Base-by-base conservation (phyloP, 2,888 invertebrate genomes). In the Thyatira batis region DNA sequence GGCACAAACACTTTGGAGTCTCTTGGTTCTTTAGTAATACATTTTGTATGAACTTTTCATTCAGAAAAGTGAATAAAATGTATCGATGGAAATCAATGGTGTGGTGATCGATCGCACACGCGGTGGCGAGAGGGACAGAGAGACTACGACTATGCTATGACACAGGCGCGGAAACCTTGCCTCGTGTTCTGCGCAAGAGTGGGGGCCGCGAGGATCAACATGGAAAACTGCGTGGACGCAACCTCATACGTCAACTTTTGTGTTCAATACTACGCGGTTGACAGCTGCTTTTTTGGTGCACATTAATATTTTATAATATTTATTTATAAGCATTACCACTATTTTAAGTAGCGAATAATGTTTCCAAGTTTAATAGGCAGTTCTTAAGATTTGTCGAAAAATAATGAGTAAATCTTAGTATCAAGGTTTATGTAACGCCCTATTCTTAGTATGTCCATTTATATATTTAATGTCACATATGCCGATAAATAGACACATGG, bases 31-130 rank as follows among this genome's bases (percentile, higher is more conserved):
- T 60, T 66, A 61, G 64, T 54, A 48, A 50, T 50, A 58, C 74
- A 78, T 78, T 83, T 66, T 68, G 73, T 73, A 70, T 75, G 60
- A 60, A 82, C 87, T 90, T 89, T 89, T 90, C 89, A 89, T 88
- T 86, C 73, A 89, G 88, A 88, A 89, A 89, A 89, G 84, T 76
- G 64, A 71, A 80, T 74, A 70, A 81, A 87, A 82, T 79, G 72
- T 78, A 75, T 82, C 73, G 78, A 72, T 73, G 78, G 75, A 78
- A 66, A 76, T 78, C 78, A 73, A 80, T 79, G 73, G 78, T 69
- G 71, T 72, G 73, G 39, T 73, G 70, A 78, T 80, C 68, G 80
- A 80, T 81, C 82, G 80, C 79, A 80, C 78, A 73, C 83, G 84
- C 82, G 80, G 70, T 73, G 80, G 76, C 73, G 80, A 76, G 78